Evolutionary conservation across 2,888 invertebrate species (phyloP), one percentile per base, ranked within the genome.

Genomic region (Amphipyra tragopoginis): DNA sequence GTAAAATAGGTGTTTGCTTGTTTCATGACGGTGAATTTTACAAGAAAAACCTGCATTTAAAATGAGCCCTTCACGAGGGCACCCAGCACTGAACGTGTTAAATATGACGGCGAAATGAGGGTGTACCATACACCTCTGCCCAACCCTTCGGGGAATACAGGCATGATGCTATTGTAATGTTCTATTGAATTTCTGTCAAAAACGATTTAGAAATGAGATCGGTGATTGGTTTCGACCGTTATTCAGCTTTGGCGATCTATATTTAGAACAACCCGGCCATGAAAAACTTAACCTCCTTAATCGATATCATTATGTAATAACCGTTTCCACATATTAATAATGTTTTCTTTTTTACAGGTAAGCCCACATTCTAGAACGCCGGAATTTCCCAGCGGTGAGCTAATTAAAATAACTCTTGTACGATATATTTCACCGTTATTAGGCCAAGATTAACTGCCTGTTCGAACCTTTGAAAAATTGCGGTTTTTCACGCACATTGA

Each of bases 281-380:
- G 72, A 72, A 49, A 45, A 58, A 42, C 49, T 53, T 43, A 15
- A 39, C 42, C 14, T 39, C 40, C 34, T 21, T 34, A 48, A 57
- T 57, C 55, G 11, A 72, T 59, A 66, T 38, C 7, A 40, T 62
- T 36, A 52, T 50, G 15, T 49, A 59, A 69, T 60, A 55, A 56
- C 55, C 48, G 36, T 61, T 72, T 78, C 48, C 74, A 72, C 65
- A 72, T 60, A 65, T 45, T 70, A 75, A 78, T 75, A 55, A 38
- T 51, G 67, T 61, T 74, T 65, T 72, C 64, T 79, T 79, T 68
- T 55, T 88, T 84, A 50, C 88, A 89, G 89, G 89, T 89, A 89
- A 87, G 89, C 83, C 65, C 65, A 64, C 60, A 64, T 62, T 57
- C 36, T 48, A 62, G 60, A 54, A 62, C 58, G 29, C 50, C 48